Evolutionary conservation across 2,888 invertebrate species (phyloP), one percentile per base, ranked within the genome.

Genomic region (Drosophila eohydei): DNA sequence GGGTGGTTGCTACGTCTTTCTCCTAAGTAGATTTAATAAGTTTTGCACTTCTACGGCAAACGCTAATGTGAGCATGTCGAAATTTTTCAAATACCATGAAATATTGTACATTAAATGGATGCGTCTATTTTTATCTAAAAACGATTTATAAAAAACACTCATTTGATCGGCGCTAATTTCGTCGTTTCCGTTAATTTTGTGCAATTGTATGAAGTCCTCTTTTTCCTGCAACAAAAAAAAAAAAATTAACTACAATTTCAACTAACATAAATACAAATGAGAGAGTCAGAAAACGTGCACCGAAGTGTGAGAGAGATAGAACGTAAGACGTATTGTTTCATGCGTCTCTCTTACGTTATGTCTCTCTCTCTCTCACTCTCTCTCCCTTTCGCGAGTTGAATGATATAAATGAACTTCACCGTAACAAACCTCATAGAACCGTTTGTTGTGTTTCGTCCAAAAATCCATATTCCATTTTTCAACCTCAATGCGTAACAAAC

Each of bases 121-220:
- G 80, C 94, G 94, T 95, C 96, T 96, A 91, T 97, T 96, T 89
- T 96, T 95, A 91, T 97, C 96, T 14, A 98, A 93, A 91, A 98
- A 98, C 55, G 94, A 93, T 93, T 97, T 97, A 91, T 98, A 98
- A 93, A 98, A 98, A 30, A 95, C 95, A 83, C 97, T 97, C 96
- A 98, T 96, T 92, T 97, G 96, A 93, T 97, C 97, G 1, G 97
- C 95, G 5, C 95, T 95, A 28, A 96, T 91, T 46, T 94, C 94
- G 0, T 74, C 93, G 77, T 94, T 75, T 30, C 89, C 90, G n/a
- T 67, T 93, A 8, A 93, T 91, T 58, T 93, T 93, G 51, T 94
- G 94, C 16, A 93, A 74, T 61, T 94, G 93, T 4, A 95, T 90
- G 84, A 95, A 95, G 40, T 94, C 93, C 78, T 94, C 94, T 93